These are phyloP conservation scores for Shargacucullia verbasci DNA, from an alignment of 2,888 invertebrate species.

Conservation along the genomic window DNA sequence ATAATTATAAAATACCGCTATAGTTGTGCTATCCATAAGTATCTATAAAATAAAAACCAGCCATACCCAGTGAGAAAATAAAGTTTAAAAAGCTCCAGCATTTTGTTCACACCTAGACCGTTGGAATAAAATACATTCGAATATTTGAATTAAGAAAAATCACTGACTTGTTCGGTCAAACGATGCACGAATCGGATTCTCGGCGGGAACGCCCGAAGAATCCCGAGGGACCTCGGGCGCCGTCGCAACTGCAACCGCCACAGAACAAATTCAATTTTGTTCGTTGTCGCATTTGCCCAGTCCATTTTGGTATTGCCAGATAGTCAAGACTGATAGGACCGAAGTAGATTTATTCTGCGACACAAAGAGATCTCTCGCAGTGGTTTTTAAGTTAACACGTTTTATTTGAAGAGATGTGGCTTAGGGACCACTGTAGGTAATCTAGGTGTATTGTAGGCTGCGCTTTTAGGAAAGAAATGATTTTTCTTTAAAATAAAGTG, in stretches of 20 bases:
- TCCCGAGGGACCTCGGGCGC: slow-evolving; percentile 65
- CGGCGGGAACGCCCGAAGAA: slow-evolving; percentile 56
- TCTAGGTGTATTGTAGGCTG: slow-evolving; percentile 21
- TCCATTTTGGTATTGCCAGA: slow-evolving; percentile 76
- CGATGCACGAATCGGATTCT: slow-evolving; percentile 61
- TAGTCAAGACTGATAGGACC: slow-evolving; percentile 63
- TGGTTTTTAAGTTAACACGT: slow-evolving; percentile 56
- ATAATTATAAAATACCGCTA: too few species aligned
- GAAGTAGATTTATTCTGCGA: slow-evolving; percentile 64
- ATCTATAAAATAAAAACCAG: too few species aligned
- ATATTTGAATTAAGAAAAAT: slow-evolving; percentile 42
- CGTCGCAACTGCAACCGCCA: slow-evolving; percentile 63
- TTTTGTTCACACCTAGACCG: not conserved
- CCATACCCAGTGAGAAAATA: too few species aligned
- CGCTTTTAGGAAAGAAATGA: slow-evolving; percentile 13
- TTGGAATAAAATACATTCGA: slow-evolving; percentile 11
- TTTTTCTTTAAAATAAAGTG: slow-evolving; percentile 22
- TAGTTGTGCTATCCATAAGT: too few species aligned
- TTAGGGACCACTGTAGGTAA: slow-evolving; percentile 33
- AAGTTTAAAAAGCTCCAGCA: too few species aligned
- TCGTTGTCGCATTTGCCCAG: slow-evolving; percentile 75
- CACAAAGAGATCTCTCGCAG: slow-evolving; percentile 55
- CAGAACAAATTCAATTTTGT: slow-evolving; percentile 81
- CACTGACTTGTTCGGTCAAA: slow-evolving; percentile 38
- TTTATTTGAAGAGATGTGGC: slow-evolving; percentile 45